Conservation (phyloP, 1,140 invertebrate species). For the Magallana gigas region DNA sequence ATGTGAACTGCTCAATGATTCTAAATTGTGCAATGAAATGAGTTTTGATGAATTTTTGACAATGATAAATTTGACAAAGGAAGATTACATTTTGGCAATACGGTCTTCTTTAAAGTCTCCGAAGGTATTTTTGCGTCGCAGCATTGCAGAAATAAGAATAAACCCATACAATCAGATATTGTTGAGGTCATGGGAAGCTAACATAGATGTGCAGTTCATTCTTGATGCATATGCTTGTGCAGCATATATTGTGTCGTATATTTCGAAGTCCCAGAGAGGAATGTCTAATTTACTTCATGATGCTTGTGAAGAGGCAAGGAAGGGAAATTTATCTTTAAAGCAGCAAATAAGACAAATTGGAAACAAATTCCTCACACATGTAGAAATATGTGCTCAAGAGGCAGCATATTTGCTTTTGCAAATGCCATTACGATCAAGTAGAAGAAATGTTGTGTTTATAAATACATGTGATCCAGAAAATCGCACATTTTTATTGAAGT, state of each 20-base stretch:
- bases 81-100: constrained; percentile 2
- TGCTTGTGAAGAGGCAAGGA: constrained; percentile 59
- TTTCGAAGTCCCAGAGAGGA: constrained; percentile 61
- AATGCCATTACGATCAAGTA: constrained; percentile 51
- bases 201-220: constrained; percentile 55
- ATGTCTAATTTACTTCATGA: constrained; percentile 56
- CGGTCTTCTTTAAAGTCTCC: constrained; percentile 9
- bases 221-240: constrained; percentile 57
- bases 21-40: not conserved
- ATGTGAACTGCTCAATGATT: not conserved
- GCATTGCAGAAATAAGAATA: constrained; percentile 36
- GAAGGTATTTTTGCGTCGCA: constrained; percentile 37
- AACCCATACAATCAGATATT: constrained; percentile 42
- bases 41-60: constrained; percentile 27
- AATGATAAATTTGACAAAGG: not conserved
- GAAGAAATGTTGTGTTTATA: constrained; percentile 53
- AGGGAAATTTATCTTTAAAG: constrained; percentile 60
- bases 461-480: constrained; percentile 55
- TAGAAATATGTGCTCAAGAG: constrained; percentile 51
- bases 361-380: constrained; percentile 36
- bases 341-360: constrained; percentile 59
- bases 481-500: constrained; percentile 54
- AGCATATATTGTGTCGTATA: constrained; percentile 59
- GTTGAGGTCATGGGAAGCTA: constrained; percentile 49
- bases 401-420: constrained; percentile 55